Percentiles rank a stretch among this genome's conserved stretches.
phyloP scores from a whole-genome alignment of 1,140 invertebrate species.

The Drosophila saltans region DNA sequence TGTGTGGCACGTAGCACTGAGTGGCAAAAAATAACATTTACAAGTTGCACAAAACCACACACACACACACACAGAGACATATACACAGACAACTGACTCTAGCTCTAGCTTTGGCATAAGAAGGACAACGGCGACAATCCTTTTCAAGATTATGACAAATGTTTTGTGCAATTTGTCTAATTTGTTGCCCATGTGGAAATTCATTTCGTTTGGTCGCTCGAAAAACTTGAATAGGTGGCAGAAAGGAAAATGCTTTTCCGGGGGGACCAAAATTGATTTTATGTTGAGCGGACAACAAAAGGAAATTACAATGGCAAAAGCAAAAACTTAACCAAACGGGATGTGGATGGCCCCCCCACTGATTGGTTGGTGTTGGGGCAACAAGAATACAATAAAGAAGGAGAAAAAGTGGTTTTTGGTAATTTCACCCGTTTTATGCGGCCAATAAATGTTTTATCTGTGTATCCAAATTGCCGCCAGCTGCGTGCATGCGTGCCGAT shows the following conservation, averaged over 20 bases:
- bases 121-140: conserved; percentile 37
- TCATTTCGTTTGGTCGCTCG: conserved; percentile 17
- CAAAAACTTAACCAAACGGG: conserved; percentile 18
- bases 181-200: conserved; percentile 36
- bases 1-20: conserved; percentile 4
- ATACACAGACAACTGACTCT: not conserved
- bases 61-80: not conserved
- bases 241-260: conserved; percentile 12
- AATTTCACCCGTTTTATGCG: conserved; percentile 79
- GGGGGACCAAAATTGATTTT: conserved; percentile 59
- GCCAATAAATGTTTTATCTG: conserved; percentile 79
- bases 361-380: conserved; percentile 1
- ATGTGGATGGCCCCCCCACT: conserved; percentile 29
- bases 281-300: conserved; percentile 25
- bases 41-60: conserved; percentile 11
- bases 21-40: conserved; percentile 2
- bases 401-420: conserved; percentile 21
- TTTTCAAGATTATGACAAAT: conserved; percentile 61
- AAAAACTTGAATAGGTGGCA: conserved; percentile 23
- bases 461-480: conserved; percentile 74
- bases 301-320: conserved; percentile 58
- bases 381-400: not conserved
- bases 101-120: not conserved
- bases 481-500: conserved; percentile 78
- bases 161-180: conserved; percentile 65